These are phyloP conservation scores for Callimorpha dominula DNA, from an alignment of 2,888 invertebrate species.

Conservation along the genomic window DNA sequence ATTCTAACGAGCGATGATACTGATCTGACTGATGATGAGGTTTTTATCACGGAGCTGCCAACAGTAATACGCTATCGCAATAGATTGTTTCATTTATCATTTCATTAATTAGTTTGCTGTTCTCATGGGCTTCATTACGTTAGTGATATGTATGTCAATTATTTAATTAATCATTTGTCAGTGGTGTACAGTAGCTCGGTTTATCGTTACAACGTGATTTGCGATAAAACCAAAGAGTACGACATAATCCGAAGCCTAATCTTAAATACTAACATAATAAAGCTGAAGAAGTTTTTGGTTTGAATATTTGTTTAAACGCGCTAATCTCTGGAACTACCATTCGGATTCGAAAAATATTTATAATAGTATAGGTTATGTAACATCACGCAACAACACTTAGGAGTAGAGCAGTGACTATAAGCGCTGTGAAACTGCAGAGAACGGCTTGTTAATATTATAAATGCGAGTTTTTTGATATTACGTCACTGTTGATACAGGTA, in stretches of 20 bases:
- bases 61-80: conserved; percentile 39
- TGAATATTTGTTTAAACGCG: no score
- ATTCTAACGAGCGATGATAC: conserved; percentile 17
- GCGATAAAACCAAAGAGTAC: conserved; percentile 21
- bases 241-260: conserved; percentile 9
- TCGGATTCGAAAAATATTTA: no score
- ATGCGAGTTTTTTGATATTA: no score
- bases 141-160: conserved; percentile 14
- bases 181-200: conserved; percentile 43
- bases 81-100: conserved; percentile 42
- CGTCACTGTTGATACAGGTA: no score
- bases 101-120: conserved; percentile 50
- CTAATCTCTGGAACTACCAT: no score
- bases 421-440: no score
- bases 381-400: no score
- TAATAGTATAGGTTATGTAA: no score
- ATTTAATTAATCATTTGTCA: conserved; percentile 40
- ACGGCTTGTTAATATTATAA: no score
- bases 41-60: conserved; percentile 43
- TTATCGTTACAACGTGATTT: conserved; percentile 47
- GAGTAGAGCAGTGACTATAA: no score
- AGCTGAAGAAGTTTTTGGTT: no score
- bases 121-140: conserved; percentile 46
- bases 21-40: no score
- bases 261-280: background rate